Conservation (phyloP, 2,797 vertebrate genomes). For the Triplophysa bombifrons region DNA sequence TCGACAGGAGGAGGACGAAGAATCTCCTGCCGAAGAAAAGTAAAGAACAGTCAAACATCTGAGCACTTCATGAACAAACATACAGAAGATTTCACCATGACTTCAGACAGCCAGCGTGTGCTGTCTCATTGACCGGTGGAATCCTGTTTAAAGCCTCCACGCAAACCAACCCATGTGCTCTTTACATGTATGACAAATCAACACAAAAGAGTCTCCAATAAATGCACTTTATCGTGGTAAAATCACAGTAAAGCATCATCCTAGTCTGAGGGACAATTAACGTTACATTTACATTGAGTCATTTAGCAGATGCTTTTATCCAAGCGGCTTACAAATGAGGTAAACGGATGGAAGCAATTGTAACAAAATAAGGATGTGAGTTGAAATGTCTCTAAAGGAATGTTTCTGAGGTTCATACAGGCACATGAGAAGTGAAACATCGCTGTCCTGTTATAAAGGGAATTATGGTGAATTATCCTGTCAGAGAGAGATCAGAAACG, state of each 20-base stretch:
- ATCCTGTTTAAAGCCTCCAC: neutral
- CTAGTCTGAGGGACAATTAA: neutral
- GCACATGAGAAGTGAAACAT: neutral
- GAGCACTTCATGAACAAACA: too few species aligned
- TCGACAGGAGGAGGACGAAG: conserved; percentile 86
- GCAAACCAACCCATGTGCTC: neutral
- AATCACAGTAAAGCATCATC: neutral
- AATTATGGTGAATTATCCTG: neutral
- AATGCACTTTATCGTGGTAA: neutral
- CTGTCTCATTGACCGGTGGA: neutral
- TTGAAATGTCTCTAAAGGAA: too few species aligned
- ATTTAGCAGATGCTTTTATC: too few species aligned
- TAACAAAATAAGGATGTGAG: too few species aligned
- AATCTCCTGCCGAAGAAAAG: conserved; percentile 79
- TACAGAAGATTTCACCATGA: neutral
- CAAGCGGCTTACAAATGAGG: too few species aligned
- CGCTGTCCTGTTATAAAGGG: neutral
- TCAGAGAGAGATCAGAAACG: neutral
- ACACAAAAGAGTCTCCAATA: neutral
- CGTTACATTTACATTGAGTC: too few species aligned
- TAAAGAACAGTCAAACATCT: neutral
- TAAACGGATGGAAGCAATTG: too few species aligned
- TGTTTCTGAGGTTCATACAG: neutral
- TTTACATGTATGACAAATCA: neutral
- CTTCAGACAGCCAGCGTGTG: neutral